These are phyloP conservation scores for Heliocidaris erythrogramma DNA, from an alignment of 35 echinoderm and acorn worm genomes.

Conservation along the genomic window DNA sequence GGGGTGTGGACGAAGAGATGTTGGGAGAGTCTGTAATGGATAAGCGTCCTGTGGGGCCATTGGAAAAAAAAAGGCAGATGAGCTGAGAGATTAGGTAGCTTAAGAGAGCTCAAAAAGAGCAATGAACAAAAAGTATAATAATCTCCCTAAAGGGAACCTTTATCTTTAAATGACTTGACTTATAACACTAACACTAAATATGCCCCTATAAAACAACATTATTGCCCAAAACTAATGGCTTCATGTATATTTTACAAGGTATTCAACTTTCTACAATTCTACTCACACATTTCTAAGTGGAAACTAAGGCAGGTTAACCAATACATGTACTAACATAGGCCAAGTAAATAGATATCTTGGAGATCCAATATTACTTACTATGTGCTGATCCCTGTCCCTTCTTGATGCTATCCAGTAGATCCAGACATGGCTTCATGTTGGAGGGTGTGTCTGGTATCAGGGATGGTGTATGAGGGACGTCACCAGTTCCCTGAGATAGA, in stretches of 20 bases:
- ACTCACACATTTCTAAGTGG: no score
- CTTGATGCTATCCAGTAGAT: conserved; percentile 52
- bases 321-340: no score
- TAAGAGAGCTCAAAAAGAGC: background rate
- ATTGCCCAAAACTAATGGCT: no score
- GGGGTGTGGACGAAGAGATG: conserved; percentile 35
- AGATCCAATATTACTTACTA: background rate
- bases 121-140: background rate
- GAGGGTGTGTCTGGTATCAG: conserved; percentile 83
- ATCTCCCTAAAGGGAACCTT: no score
- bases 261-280: no score
- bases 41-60: background rate
- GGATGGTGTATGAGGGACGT: conserved; percentile 50
- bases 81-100: background rate
- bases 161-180: no score
- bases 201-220: no score
- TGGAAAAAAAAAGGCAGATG: background rate
- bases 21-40: conserved; percentile 26
- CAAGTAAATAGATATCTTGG: background rate
- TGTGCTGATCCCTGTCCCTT: conserved; percentile 17
- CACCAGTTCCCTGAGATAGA: background rate
- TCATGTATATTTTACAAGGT: no score
- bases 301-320: no score
- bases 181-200: no score
- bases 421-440: conserved; percentile 74